Evolutionary conservation across 1,140 invertebrate species (phyloP), one percentile per base, ranked within the genome.

Genomic region (Drosophila biarmipes): DNA sequence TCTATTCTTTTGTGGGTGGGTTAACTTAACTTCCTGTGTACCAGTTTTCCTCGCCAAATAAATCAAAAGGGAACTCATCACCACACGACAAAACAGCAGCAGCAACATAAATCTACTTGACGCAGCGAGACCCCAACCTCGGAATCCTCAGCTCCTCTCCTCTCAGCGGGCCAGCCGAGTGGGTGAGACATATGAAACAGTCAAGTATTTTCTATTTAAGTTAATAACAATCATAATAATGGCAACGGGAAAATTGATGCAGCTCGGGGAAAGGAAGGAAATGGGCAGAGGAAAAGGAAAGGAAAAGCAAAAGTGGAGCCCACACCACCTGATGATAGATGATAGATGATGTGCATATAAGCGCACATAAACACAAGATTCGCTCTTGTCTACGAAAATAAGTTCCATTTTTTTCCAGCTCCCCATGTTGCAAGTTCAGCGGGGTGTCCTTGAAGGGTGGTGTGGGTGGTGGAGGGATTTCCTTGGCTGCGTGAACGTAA

Each of bases 151-250:
- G 1, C 37, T 15, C 38, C 17, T 14, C 40, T 7, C 42, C 24
- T 38, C 35, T 14, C 63, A 59, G 68, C 53, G 67, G 51, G 67
- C 43, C 49, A 49, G 57, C 59, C 51, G 40, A 17, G 49, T 55
- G 63, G 74, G 48, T 56, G 75, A 89, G 84, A 89, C 84, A 89
- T 89, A 89, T 89, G 84, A 82, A 89, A 90, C 76, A 84, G 84
- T 89, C 85, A 77, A 89, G 84, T 89, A 89, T 89, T 89, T 89
- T 89, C 84, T 89, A 89, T 89, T 89, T 89, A 89, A 89, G 84
- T 89, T 89, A 89, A 89, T 89, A 89, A 89, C 84, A 89, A 89
- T 89, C 84, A 89, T 89, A 89, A 89, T 89, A 89, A 89, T 89
- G 84, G 80, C 75, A 89, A 67, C 87, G 81, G 72, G 64, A 89